Conservation (phyloP, 2,888 invertebrate species). For the Alitta virens region DNA sequence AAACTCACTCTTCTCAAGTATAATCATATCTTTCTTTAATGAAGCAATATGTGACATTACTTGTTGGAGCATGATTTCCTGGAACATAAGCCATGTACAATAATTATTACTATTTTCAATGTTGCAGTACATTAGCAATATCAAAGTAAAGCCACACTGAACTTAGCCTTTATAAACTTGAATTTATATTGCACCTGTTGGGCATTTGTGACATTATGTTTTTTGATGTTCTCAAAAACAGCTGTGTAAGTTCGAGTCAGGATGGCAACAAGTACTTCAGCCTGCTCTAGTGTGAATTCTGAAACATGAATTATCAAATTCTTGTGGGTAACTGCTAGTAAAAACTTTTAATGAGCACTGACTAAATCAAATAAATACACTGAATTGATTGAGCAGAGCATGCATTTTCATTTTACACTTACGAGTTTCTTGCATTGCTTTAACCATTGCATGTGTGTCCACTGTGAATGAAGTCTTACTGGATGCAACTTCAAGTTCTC, state of each 20-base stretch:
- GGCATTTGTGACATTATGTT: slow-evolving; percentile 49
- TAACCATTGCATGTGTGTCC: neutral
- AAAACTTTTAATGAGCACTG: too few relatives aligned
- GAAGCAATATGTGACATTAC: slow-evolving; percentile 49
- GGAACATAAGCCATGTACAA: slow-evolving; percentile 15
- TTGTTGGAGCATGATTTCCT: slow-evolving; percentile 55
- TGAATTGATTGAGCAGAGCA: too few relatives aligned
- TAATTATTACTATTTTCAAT: too few relatives aligned
- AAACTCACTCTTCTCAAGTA: slow-evolving; percentile 56
- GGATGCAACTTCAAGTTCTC: too few relatives aligned
- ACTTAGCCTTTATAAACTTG: too few relatives aligned
- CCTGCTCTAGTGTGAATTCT: slow-evolving; percentile 33
- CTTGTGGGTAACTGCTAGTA: too few relatives aligned
- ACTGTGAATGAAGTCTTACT: neutral
- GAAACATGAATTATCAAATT: neutral
- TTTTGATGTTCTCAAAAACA: slow-evolving; percentile 46
- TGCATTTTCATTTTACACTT: too few relatives aligned
- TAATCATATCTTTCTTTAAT: slow-evolving; percentile 56
- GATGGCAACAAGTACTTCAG: slow-evolving; percentile 41
- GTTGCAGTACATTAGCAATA: too few relatives aligned
- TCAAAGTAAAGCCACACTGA: too few relatives aligned
- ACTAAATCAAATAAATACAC: too few relatives aligned
- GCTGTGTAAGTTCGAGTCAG: slow-evolving; percentile 42
- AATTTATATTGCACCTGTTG: slow-evolving; percentile 41
- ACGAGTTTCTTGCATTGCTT: slow-evolving; percentile 1